phyloP scores from a whole-genome alignment of 1,140 invertebrate species.

The Zaprionus davidi region DNA sequence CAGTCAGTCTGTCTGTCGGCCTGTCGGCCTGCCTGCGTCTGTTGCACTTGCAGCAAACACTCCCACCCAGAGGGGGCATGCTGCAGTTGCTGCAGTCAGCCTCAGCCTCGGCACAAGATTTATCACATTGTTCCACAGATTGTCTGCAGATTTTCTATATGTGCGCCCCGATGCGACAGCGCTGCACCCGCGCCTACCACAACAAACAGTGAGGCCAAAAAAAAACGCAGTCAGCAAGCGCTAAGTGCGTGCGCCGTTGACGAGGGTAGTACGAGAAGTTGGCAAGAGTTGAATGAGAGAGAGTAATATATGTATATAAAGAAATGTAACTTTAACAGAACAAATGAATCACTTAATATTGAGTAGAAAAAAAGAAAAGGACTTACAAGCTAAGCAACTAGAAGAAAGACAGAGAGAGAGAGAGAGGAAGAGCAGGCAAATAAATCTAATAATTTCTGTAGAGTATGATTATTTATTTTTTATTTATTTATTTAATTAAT shows the following conservation, averaged over 20 bases:
- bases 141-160: constrained; percentile 77
- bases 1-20: constrained; percentile 20
- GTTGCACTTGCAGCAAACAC: constrained; percentile 61
- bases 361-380: too few relatives aligned
- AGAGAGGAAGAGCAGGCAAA: too few relatives aligned
- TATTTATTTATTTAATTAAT: too few relatives aligned
- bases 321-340: neutral
- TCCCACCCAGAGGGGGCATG: constrained; percentile 73
- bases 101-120: constrained; percentile 62
- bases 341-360: too few relatives aligned
- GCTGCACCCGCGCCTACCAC: constrained; percentile 78
- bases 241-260: constrained; percentile 43
- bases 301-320: neutral
- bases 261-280: constrained; percentile 28
- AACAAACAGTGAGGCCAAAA: constrained; percentile 46
- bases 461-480: too few relatives aligned
- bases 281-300: too few relatives aligned
- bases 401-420: too few relatives aligned
- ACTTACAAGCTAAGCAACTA: too few relatives aligned
- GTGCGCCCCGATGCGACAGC: constrained; percentile 28
- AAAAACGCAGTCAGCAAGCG: constrained; percentile 29
- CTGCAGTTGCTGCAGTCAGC: constrained; percentile 58
- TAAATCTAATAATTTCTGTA: too few relatives aligned
- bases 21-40: constrained; percentile 17
- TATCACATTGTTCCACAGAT: constrained; percentile 83